These are phyloP conservation scores for Threskiornis aethiopicus DNA, from an alignment of 2,797 vertebrate genomes.

Conservation along the genomic window DNA sequence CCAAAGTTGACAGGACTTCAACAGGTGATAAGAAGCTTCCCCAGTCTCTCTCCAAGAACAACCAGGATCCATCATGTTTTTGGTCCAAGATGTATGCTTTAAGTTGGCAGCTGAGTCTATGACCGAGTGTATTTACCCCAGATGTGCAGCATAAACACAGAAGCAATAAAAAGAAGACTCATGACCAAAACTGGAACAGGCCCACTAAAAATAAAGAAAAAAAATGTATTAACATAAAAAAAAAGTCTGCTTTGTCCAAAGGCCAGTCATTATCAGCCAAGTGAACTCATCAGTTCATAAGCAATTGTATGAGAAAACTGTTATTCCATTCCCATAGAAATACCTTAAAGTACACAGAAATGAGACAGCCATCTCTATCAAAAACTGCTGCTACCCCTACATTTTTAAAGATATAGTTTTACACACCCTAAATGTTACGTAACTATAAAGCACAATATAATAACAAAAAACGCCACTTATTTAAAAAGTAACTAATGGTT, in stretches of 20 bases:
- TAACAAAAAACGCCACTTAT: accelerated
- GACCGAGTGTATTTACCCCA: conserved; percentile 99
- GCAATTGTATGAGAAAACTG: neutral
- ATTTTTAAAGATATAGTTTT: neutral
- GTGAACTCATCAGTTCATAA: neutral
- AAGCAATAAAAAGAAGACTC: conserved; percentile 99
- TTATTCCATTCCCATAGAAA: neutral
- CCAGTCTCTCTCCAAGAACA: conserved; percentile 65
- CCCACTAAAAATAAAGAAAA: conserved; percentile 83
- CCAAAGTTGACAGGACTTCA: conserved; percentile 58
- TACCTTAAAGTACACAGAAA: neutral
- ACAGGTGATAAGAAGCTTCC: conserved; percentile 54
- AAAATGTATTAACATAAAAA: conserved; percentile 26
- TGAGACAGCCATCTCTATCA: neutral
- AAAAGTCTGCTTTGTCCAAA: neutral
- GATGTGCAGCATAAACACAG: conserved; percentile 99
- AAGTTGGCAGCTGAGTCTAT: conserved; percentile 81
- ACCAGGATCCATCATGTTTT: conserved; percentile 76
- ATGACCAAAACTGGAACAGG: conserved; percentile 98
- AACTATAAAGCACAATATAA: neutral
- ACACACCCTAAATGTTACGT: neutral
- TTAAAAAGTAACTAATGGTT: neutral
- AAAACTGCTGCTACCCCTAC: neutral
- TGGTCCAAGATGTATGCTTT: conserved; percentile 88
- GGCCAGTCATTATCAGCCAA: neutral